A percentile compares a stretch with the other conserved stretches of the same genome.
These are phyloP conservation scores for Agrotis exclamationis DNA, from an alignment of 2,888 invertebrate species.

Conservation along the genomic window DNA sequence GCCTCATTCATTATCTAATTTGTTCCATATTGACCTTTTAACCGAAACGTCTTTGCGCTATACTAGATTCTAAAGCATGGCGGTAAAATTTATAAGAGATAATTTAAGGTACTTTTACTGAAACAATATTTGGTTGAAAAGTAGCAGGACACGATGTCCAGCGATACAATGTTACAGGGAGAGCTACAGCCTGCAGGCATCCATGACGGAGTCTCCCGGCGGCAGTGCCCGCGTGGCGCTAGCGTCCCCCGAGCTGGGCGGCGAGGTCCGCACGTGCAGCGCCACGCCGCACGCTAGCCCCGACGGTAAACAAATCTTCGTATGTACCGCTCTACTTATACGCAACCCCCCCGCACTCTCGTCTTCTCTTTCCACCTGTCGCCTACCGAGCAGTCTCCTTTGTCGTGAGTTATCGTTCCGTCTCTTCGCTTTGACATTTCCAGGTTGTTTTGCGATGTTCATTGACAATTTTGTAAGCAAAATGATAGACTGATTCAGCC, in stretches of 20 bases:
- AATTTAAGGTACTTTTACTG: background rate
- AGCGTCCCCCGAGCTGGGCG: slow-evolving; percentile 91
- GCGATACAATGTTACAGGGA: slow-evolving; percentile 78
- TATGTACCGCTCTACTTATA: slow-evolving; percentile 85
- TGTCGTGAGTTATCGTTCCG: slow-evolving; percentile 56
- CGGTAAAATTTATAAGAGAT: background rate
- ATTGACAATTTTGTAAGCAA: slow-evolving; percentile 10
- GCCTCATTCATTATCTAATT: background rate
- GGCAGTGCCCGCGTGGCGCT: slow-evolving; percentile 89
- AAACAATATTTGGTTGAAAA: slow-evolving; percentile 3
- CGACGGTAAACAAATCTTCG: slow-evolving; percentile 89
- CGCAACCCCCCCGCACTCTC: slow-evolving; percentile 59
- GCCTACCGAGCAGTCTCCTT: slow-evolving; percentile 57
- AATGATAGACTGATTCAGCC: background rate
- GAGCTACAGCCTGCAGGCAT: slow-evolving; percentile 92
- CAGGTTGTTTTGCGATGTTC: slow-evolving; percentile 40
- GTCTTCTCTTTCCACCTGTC: slow-evolving; percentile 57
- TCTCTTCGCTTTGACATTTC: slow-evolving; percentile 51
- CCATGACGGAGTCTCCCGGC: slow-evolving; percentile 91
- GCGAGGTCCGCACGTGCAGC: slow-evolving; percentile 77
- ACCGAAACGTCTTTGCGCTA: slow-evolving; percentile 3
- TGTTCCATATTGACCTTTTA: background rate
- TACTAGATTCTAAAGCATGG: slow-evolving; percentile 1
- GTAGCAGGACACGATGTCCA: slow-evolving; percentile 48
- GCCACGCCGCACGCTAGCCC: slow-evolving; percentile 88